These are phyloP conservation scores for Atta colombica DNA, from an alignment of 1,140 invertebrate species.

Conservation along the genomic window DNA sequence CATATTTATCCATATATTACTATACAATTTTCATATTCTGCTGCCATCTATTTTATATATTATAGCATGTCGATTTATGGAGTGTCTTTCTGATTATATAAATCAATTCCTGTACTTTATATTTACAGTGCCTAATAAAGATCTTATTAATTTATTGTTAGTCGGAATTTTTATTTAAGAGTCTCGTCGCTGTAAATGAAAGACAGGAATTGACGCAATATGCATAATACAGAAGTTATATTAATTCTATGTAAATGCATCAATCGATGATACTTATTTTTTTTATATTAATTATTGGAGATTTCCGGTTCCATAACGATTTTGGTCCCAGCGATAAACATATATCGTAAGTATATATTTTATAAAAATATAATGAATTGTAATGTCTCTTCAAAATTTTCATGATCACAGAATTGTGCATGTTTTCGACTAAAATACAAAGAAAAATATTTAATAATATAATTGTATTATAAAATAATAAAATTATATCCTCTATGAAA, in stretches of 20 bases:
- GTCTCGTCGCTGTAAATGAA: background rate
- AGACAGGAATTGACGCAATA: background rate
- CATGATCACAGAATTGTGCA: slow-evolving; percentile 77
- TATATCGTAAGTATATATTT: slow-evolving; percentile 12
- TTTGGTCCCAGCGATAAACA: slow-evolving; percentile 67
- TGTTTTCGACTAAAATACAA: slow-evolving; percentile 77
- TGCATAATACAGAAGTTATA: background rate
- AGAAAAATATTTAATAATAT: slow-evolving; percentile 29
- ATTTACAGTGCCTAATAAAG: background rate
- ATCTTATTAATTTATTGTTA: background rate
- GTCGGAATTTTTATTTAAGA: background rate
- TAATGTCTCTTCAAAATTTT: slow-evolving; percentile 51
- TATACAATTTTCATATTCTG: slow-evolving; percentile 35
- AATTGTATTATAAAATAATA: slow-evolving; percentile 1
- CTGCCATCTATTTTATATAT: background rate
- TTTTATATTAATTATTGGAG: slow-evolving; percentile 27
- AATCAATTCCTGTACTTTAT: background rate
- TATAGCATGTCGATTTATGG: background rate
- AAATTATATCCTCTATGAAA: slow-evolving; percentile 10
- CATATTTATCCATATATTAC: slow-evolving; percentile 21
- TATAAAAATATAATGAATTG: slow-evolving; percentile 70
- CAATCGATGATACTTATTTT: background rate
- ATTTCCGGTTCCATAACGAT: slow-evolving; percentile 24
- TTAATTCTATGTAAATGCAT: slow-evolving; percentile 26
- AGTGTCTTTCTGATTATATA: background rate